Conservation (phyloP, 1,140 invertebrate genomes). For the Lithobius niger region DNA sequence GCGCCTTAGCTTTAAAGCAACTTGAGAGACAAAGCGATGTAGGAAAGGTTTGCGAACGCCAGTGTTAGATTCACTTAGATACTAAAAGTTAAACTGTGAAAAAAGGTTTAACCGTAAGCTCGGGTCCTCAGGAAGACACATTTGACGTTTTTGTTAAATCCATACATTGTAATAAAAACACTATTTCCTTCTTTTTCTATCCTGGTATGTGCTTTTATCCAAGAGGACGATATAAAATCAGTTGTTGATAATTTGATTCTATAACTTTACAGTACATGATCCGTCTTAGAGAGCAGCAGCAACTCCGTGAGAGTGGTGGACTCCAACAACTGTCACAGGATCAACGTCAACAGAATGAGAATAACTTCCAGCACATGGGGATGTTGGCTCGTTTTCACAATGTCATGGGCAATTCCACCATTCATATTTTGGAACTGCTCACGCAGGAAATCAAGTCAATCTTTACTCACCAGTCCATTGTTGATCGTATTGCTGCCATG, state of each 20-base stretch:
- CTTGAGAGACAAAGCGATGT: too few species aligned
- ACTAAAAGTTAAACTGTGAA: too few species aligned
- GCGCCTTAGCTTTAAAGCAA: too few species aligned
- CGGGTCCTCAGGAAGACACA: too few species aligned
- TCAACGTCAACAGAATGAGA: conserved; percentile 62
- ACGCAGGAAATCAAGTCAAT: conserved; percentile 72
- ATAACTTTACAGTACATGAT: conserved; percentile 30
- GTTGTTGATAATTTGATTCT: not conserved
- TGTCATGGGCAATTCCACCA: conserved; percentile 77
- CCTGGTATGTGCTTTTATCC: too few species aligned
- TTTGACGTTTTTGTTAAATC: too few species aligned
- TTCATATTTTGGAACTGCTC: conserved; percentile 64
- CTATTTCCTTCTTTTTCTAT: too few species aligned
- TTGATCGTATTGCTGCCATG: conserved; percentile 86
- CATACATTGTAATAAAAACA: too few species aligned
- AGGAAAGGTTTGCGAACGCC: too few species aligned
- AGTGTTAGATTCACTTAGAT: too few species aligned
- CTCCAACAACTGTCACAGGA: conserved; percentile 54
- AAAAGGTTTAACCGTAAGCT: too few species aligned
- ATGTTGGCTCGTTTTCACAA: conserved; percentile 83
- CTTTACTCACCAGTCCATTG: conserved; percentile 80
- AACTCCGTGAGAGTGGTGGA: conserved; percentile 49
- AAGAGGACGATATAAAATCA: too few species aligned
- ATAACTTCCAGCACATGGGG: conserved; percentile 59
- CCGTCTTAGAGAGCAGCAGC: conserved; percentile 36